Evolutionary conservation across 1,140 invertebrate genomes (phyloP).

Genomic region (Drosophila pectinifera): DNA sequence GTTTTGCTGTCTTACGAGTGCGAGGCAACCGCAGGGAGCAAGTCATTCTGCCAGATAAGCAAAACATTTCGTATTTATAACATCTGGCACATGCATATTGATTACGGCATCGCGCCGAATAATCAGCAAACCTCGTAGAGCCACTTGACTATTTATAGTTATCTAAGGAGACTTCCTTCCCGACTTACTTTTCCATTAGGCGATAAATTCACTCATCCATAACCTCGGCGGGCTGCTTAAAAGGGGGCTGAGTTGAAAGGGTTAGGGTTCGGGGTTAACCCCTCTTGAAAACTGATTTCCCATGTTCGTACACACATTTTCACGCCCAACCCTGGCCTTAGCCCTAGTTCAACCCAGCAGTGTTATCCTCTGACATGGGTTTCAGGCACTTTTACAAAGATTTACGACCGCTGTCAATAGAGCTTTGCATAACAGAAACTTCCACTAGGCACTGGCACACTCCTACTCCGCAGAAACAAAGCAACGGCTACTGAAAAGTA

Average conservation of each 20-base stretch:
- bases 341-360: background rate
- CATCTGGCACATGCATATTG: constrained; percentile 19
- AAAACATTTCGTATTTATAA: constrained; percentile 23
- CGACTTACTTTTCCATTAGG: constrained; percentile 51
- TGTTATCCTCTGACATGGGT: constrained; percentile 64
- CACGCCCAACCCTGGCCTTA: constrained; percentile 36
- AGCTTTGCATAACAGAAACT: constrained; percentile 75
- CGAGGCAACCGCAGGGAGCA: background rate
- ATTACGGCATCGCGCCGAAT: constrained; percentile 2
- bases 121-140: constrained; percentile 8
- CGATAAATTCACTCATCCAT: constrained; percentile 39
- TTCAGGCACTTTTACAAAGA: constrained; percentile 67
- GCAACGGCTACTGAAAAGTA: constrained; percentile 62
- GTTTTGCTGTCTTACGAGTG: constrained; percentile 1
- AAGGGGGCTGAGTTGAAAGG: constrained; percentile 17
- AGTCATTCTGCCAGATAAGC: constrained; percentile 26
- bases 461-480: constrained; percentile 14
- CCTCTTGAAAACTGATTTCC: constrained; percentile 71
- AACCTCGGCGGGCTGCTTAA: constrained; percentile 9
- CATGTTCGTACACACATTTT: constrained; percentile 58
- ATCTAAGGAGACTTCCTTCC: constrained; percentile 22
- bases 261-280: constrained; percentile 37
- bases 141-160: constrained; percentile 36
- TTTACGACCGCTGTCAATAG: constrained; percentile 83
- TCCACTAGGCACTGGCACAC: constrained; percentile 14